Evolutionary conservation across 2,113 vertebrate genomes (phyloP).

Genomic region (Zapus hudsonius): DNA sequence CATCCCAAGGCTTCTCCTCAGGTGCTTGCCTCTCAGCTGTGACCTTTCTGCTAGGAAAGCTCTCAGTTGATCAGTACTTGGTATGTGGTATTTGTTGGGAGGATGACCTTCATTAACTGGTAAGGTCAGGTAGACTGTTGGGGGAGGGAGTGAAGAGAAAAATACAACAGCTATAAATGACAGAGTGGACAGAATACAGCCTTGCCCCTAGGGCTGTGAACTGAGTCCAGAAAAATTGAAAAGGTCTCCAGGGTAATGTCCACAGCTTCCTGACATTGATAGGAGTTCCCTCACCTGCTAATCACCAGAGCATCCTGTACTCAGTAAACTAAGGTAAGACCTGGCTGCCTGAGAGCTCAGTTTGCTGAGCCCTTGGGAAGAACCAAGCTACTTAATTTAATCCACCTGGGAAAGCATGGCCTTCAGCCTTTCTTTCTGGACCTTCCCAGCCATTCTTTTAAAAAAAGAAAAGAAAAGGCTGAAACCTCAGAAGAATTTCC

Average conservation of each 20-base stretch:
- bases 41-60: slow-evolving; percentile 68
- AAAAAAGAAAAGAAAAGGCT: neutral
- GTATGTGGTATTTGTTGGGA: slow-evolving; percentile 55
- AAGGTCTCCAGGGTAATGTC: neutral
- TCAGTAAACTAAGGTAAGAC: neutral
- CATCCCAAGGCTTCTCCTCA: neutral
- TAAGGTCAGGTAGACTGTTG: slow-evolving; percentile 59
- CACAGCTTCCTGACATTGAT: neutral
- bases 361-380: neutral
- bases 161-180: neutral
- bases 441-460: neutral
- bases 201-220: neutral
- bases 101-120: slow-evolving; percentile 64
- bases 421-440: neutral
- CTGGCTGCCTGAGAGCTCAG: neutral
- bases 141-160: neutral
- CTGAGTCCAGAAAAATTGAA: neutral
- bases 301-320: neutral
- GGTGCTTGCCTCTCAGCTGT: neutral
- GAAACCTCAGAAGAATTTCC: neutral
- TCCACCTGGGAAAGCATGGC: neutral
- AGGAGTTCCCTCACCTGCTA: neutral
- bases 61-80: slow-evolving; percentile 49
- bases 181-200: neutral
- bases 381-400: neutral